Base-by-base conservation (phyloP, 2,888 invertebrate genomes). In the Blastobasis lacticolella region DNA sequence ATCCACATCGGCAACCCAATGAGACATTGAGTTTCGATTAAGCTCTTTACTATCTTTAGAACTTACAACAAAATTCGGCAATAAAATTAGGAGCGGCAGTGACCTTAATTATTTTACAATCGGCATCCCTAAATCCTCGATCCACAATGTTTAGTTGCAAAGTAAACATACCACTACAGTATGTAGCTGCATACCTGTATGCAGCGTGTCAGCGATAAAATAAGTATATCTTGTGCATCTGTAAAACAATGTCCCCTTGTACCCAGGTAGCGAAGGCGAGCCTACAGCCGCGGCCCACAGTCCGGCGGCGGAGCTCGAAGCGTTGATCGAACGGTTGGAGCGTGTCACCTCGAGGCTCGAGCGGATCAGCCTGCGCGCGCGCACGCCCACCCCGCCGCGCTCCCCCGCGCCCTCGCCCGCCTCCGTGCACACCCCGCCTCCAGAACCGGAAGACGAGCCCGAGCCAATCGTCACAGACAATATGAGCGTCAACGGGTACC, bases 401-500 rank as follows among this genome's bases (percentile, higher is more conserved):
- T 77, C 79, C 6, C 80, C 78, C 42, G 74, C 68, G 53, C 80
- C 78, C 42, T 73, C 68, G 52, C 75, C 71, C n/a, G 74, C 80
- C 9, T 76, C 69, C 43, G 72, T 58, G 37, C 67, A 73, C 46
- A 67, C 62, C 38, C 60, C 60, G 10, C 60, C 77, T 0, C 73
- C 78, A 9, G 57, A 71, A 56, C 58, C 74, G 55, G 62, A 68
- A 23, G 61, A 65, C 54, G 57, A 50, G 50, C 58, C 53, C 37
- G 68, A 69, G 37, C 62, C 69, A 37, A 63, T 69, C 38, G 59
- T 63, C 38, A 64, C 71, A 37, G 75, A 71, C 73, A 85, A 69
- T 62, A 95, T 95, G 95, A 94, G 94, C 72, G 90, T 94, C 60
- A 89, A 90, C 67, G 94, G 93, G 10, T 95, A 92, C 75, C 90